Evolutionary conservation across 2,113 vertebrate genomes (phyloP).

Genomic region (Mobula hypostoma): DNA sequence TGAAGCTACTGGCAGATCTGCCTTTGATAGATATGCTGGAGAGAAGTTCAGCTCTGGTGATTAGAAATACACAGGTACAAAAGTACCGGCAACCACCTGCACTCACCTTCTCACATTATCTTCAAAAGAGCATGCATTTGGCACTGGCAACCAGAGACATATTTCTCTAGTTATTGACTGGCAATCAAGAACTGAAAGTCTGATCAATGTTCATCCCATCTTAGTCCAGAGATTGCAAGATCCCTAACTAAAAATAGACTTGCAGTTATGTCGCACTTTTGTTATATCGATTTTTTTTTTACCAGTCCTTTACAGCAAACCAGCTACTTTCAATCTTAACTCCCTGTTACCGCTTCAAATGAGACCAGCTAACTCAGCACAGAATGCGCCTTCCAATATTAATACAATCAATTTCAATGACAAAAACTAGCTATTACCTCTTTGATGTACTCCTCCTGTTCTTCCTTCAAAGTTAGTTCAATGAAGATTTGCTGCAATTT

Average conservation of each 20-base stretch:
- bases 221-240: not conserved
- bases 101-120: no score
- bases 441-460: slow-evolving; percentile 92
- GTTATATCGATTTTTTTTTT: no score
- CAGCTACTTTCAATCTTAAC: not conserved
- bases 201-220: not conserved
- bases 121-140: no score
- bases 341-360: not conserved
- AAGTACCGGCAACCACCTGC: no score
- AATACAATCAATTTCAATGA: not conserved
- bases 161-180: not conserved
- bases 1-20: not conserved
- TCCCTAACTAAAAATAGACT: no score
- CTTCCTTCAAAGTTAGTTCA: slow-evolving; percentile 88
- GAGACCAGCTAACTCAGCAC: not conserved
- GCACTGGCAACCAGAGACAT: no score
- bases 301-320: no score
- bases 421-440: slow-evolving; percentile 61
- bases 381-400: not conserved
- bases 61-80: no score
- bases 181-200: not conserved
- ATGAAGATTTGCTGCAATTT: slow-evolving; percentile 99
- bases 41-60: no score
- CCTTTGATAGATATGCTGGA: not conserved
- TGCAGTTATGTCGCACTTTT: no score